Conservation (phyloP, 2,888 invertebrate species). For the Scaptomyza parva region DNA sequence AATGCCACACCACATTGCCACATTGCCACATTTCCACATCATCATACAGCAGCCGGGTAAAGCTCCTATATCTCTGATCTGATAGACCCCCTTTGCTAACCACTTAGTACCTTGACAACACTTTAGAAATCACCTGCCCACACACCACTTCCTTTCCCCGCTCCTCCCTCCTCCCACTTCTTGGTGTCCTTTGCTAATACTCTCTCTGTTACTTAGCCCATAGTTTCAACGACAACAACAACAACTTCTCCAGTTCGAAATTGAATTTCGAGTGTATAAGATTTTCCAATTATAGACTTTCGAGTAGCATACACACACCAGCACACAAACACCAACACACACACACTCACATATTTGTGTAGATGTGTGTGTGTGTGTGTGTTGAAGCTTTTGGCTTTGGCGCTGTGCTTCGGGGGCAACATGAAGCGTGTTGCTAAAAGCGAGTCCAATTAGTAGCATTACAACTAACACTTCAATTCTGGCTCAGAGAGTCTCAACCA, state of each 20-base stretch:
- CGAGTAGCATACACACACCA: slow-evolving; percentile 26
- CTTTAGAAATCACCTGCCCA: background rate
- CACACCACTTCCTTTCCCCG: background rate
- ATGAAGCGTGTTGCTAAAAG: slow-evolving; percentile 75
- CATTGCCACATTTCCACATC: too few relatives aligned
- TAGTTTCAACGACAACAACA: slow-evolving; percentile 26
- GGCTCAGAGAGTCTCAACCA: slow-evolving; percentile 41
- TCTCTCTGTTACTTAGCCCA: slow-evolving; percentile 34
- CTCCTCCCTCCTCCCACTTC: background rate
- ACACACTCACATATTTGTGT: slow-evolving; percentile 1
- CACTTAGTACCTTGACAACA: background rate
- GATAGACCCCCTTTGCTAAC: background rate
- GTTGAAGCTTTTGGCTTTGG: slow-evolving; percentile 33
- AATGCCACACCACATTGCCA: slow-evolving; percentile 13
- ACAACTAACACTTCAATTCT: slow-evolving; percentile 82
- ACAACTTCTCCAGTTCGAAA: slow-evolving; percentile 47
- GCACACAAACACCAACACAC: slow-evolving; percentile 12
- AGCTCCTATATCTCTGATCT: too few relatives aligned
- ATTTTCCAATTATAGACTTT: slow-evolving; percentile 80
- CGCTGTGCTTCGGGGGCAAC: slow-evolving; percentile 64
- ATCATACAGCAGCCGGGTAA: background rate
- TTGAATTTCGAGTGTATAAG: slow-evolving; percentile 78
- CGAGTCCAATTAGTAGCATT: slow-evolving; percentile 82
- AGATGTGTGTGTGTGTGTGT: slow-evolving; percentile 13
- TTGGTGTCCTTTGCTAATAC: slow-evolving; percentile 40